Conservation (phyloP, 2,113 vertebrate species). For the Dunckerocampus dactyliophorus region DNA sequence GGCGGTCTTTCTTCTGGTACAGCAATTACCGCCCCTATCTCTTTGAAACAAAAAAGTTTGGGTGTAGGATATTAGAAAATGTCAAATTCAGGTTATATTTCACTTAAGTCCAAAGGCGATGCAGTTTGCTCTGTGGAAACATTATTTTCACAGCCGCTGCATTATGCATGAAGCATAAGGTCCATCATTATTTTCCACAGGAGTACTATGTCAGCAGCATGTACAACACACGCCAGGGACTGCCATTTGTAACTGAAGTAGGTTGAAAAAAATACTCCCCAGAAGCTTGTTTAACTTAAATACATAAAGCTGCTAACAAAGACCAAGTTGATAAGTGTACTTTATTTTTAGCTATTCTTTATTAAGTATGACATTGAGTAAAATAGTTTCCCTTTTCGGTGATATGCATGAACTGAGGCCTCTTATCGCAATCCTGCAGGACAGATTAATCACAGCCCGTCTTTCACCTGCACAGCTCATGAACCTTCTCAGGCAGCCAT, state of each 20-base stretch:
- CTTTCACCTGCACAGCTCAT: conserved; percentile 71
- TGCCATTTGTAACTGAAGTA: conserved; percentile 14
- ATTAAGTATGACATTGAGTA: conserved; percentile 55
- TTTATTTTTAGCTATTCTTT: conserved; percentile 35
- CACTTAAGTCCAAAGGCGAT: conserved; percentile 71
- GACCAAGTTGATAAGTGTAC: not conserved
- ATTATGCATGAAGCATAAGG: conserved; percentile 69
- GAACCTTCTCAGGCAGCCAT: conserved; percentile 65
- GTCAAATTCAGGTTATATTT: conserved; percentile 79
- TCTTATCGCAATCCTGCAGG: conserved; percentile 75
- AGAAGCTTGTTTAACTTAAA: not conserved
- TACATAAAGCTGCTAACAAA: conserved; percentile 17
- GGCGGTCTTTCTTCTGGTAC: conserved; percentile 70
- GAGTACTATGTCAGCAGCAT: conserved; percentile 1
- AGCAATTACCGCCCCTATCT: conserved; percentile 76
- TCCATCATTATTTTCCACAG: conserved; percentile 53
- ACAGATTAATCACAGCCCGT: conserved; percentile 74
- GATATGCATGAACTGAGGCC: conserved; percentile 68
- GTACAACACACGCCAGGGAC: conserved; percentile 13
- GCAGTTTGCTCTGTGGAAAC: conserved; percentile 54
- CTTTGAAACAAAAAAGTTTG: conserved; percentile 75
- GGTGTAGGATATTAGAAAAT: conserved; percentile 77
- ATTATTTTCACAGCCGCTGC: conserved; percentile 55
- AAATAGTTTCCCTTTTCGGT: conserved; percentile 39
- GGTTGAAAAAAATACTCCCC: not conserved